Percentiles rank a stretch among this genome's conserved stretches.
Evolutionary conservation across 2,113 vertebrate genomes (phyloP).

Genomic region (Mesocricetus auratus): DNA sequence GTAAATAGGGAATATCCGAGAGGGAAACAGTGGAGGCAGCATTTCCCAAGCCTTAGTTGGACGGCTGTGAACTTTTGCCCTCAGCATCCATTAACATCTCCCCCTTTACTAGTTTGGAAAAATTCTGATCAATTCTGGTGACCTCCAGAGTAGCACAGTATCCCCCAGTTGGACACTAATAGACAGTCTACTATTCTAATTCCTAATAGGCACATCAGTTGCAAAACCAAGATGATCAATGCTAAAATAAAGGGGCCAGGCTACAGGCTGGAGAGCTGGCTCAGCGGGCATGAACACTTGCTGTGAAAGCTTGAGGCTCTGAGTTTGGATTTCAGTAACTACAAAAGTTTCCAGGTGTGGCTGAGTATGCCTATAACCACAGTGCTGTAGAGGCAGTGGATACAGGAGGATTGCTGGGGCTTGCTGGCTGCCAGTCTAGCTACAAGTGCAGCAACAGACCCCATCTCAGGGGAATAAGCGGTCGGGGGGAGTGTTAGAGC

Average conservation of each 20-base stretch:
- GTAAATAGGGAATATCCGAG: neutral
- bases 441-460: neutral
- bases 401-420: neutral
- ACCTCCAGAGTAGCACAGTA: neutral
- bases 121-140: neutral
- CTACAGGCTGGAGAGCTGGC: neutral
- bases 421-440: neutral
- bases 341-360: neutral
- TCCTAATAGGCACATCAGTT: neutral
- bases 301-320: neutral
- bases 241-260: neutral
- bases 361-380: neutral
- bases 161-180: neutral
- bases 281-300: neutral
- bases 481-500: neutral
- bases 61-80: neutral
- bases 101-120: neutral
- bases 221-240: slow-evolving; percentile 6
- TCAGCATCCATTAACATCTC: neutral
- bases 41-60: neutral
- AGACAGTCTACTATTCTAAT: neutral
- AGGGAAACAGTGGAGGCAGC: no score
- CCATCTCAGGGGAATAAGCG: neutral
- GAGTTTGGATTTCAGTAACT: neutral
- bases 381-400: neutral